phyloP scores from a whole-genome alignment of 2,888 invertebrate species.

The Mamestra brassicae region DNA sequence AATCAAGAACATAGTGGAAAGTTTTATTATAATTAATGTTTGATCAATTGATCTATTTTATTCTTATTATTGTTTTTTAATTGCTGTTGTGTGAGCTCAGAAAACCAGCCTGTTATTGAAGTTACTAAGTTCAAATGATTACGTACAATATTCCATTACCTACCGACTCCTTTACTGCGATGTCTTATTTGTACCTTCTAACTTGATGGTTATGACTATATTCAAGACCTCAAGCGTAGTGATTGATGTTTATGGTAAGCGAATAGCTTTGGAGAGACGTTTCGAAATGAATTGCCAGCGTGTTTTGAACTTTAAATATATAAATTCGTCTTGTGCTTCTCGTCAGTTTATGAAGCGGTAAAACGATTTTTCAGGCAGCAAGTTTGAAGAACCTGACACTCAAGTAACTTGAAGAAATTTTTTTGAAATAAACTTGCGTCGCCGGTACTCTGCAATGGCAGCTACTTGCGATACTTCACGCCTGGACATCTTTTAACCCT shows the following conservation, averaged over 20 bases:
- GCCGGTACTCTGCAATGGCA: too few relatives aligned
- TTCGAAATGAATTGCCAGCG: background rate
- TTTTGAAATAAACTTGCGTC: background rate
- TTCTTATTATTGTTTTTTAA: slow-evolving; percentile 18
- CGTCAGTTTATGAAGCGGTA: background rate
- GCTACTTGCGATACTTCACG: too few relatives aligned
- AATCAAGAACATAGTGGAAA: slow-evolving; percentile 45
- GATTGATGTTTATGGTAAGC: background rate
- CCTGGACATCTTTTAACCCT: too few relatives aligned
- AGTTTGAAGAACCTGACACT: background rate
- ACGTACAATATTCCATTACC: background rate
- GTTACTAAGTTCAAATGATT: background rate
- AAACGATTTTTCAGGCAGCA: background rate
- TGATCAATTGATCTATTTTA: slow-evolving; percentile 36
- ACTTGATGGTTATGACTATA: background rate
- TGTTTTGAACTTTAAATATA: background rate
- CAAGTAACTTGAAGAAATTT: background rate
- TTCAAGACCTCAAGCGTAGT: background rate
- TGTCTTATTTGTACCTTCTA: background rate
- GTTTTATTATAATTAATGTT: slow-evolving; percentile 37
- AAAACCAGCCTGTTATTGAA: background rate
- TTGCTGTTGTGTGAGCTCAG: background rate
- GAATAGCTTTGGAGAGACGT: background rate
- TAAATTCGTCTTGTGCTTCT: background rate
- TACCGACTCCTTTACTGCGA: background rate